Percentiles rank a stretch among this genome's conserved stretches.
These are phyloP conservation scores for Melanaphis sacchari DNA, from an alignment of 1,140 invertebrate genomes.

Conservation along the genomic window DNA sequence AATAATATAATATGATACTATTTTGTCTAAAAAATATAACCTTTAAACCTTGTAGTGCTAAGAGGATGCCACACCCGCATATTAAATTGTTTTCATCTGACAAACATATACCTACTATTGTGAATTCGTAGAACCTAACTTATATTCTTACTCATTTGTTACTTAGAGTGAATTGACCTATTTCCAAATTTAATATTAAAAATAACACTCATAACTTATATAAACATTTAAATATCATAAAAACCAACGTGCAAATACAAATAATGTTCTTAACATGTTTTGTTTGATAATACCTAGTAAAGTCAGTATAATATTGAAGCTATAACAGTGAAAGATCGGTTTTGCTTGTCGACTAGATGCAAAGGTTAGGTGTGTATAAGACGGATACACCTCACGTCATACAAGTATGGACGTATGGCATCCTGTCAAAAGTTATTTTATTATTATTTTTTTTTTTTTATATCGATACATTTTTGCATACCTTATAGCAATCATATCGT, in stretches of 20 bases:
- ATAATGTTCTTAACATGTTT: too few species aligned
- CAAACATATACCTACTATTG: not conserved
- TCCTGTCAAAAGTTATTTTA: too few species aligned
- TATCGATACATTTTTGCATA: too few species aligned
- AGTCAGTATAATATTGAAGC: not conserved
- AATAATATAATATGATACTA: not conserved
- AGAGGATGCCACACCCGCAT: not conserved
- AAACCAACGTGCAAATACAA: too few species aligned
- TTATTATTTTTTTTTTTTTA: not conserved
- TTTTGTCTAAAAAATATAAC: not conserved
- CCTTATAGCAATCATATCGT: too few species aligned
- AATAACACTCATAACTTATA: not conserved
- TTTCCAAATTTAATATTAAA: not conserved
- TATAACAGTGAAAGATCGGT: not conserved
- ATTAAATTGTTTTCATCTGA: not conserved
- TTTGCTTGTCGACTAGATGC: not conserved
- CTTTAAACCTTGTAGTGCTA: not conserved
- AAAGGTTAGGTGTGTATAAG: not conserved
- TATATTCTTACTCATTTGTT: not conserved
- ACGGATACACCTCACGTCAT: too few species aligned
- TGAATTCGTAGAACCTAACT: not conserved
- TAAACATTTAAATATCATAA: too few species aligned
- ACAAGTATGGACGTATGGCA: too few species aligned
- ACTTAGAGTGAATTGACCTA: not conserved
- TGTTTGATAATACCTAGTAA: too few species aligned